Base-by-base conservation (phyloP, 1,140 invertebrate species). In the Chironomus tepperi region DNA sequence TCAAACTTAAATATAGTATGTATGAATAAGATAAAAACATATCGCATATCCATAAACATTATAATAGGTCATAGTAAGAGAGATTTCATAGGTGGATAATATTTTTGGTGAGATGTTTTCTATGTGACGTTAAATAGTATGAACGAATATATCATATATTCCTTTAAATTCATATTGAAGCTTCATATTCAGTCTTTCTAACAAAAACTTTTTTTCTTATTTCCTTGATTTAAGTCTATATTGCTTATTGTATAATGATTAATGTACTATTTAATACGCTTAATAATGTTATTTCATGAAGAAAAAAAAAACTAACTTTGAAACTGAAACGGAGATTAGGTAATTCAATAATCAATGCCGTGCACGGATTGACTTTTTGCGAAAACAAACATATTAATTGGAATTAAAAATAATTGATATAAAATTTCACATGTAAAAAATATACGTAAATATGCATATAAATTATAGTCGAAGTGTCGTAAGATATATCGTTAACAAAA, bases 251-350 rank as follows among this genome's bases (percentile, higher is more conserved):
- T n/a, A 2, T 34, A 34, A 57, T 57, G 47, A 57, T 57, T n/a
- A 57, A 57, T 57, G 47, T n/a, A 57, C 12, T 57, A 34, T 47
- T 9, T 47, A 47, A 47, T 47, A 57, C 47, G n/a, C 12, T 57
- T 57, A 10, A 12, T 34, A 34, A 34, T 34, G 24, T 57, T 57
- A n/a, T 57, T 57, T 57, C 47, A 12, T 34, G 5, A 5, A 34
- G 24, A 34, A 34, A 34, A 34, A n/a, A 34, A 34, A 34, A 34
- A 34, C 24, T 34, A 34, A 34, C 24, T n/a, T 15, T 57, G 47
- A 57, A 57, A 57, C 47, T 57, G 47, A 57, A 57, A 57, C n/a
- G 47, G 47, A 57, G 47, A 57, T 57, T 57, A 57, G 47, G n/a
- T 15, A 57, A 57, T 57, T 57, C 47, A 57, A n/a, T 5, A n/a